Evolutionary conservation across 2,797 vertebrate species (phyloP).

Genomic region (Darevskia mixta): DNA sequence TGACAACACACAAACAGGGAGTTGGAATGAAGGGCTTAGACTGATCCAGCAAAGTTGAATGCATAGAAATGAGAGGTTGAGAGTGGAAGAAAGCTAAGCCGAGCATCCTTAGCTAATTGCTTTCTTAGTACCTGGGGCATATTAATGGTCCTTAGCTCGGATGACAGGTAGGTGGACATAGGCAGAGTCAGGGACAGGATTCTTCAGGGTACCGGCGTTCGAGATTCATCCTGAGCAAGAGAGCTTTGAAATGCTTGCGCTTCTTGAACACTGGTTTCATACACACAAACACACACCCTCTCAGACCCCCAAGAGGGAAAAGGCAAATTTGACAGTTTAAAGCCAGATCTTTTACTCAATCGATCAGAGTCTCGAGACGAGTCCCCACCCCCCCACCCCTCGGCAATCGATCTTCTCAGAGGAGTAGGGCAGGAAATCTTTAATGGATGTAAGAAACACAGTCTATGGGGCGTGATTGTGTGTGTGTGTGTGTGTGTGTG

Average conservation of each 20-base stretch:
- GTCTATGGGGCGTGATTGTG: neutral
- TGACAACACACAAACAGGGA: constrained; percentile 33
- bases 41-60: neutral
- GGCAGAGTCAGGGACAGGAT: neutral
- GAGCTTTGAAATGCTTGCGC: neutral
- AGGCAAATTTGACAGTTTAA: constrained; percentile 83
- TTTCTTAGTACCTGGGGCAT: constrained; percentile 3
- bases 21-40: neutral
- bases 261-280: neutral
- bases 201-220: neutral
- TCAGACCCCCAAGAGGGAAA: constrained; percentile 60
- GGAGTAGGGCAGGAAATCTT: constrained; percentile 36
- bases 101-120: constrained; percentile 19
- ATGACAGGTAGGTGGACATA: neutral
- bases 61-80: constrained; percentile 5
- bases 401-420: constrained; percentile 29
- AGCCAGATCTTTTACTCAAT: constrained; percentile 79
- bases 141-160: neutral
- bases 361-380: constrained; percentile 65
- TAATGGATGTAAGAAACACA: constrained; percentile 22
- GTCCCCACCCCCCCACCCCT: neutral
- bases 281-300: neutral
- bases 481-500: neutral
- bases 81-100: neutral
- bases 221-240: neutral